phyloP scores from a whole-genome alignment of 2,113 vertebrate genomes.

The Nothobranchius furzeri region DNA sequence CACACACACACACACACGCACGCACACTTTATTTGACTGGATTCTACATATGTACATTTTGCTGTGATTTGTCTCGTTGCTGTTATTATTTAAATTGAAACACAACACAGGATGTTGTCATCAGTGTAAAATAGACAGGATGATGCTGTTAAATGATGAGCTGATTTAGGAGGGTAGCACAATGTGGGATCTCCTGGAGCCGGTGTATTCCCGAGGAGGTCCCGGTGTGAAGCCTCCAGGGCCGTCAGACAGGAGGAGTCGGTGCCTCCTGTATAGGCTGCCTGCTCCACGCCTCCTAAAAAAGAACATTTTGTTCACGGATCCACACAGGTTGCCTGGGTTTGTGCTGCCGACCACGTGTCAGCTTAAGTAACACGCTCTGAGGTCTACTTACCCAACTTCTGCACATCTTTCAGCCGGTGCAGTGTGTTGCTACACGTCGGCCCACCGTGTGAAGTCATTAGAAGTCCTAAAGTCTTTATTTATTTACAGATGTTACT shows the following conservation, averaged over 20 bases:
- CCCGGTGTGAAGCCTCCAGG: too few species aligned
- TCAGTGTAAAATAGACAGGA: too few species aligned
- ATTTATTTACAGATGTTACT: neutral
- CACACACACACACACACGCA: too few species aligned
- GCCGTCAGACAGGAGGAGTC: constrained; percentile 36
- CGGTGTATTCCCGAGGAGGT: too few species aligned
- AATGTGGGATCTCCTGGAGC: too few species aligned
- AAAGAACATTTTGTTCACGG: constrained; percentile 78
- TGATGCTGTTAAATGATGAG: too few species aligned
- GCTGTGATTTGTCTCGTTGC: too few species aligned
- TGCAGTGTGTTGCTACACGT: constrained; percentile 11
- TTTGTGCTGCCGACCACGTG: constrained; percentile 67
- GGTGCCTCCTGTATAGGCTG: constrained; percentile 39
- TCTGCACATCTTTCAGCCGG: constrained; percentile 40
- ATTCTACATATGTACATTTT: too few species aligned
- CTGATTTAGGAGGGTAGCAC: too few species aligned
- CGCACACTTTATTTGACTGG: too few species aligned
- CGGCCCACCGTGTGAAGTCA: neutral
- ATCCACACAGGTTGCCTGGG: constrained; percentile 62
- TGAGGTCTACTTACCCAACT: constrained; percentile 52
- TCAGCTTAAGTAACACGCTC: constrained; percentile 66
- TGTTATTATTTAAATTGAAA: too few species aligned
- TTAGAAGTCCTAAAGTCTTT: neutral
- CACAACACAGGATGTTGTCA: too few species aligned
- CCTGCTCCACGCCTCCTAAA: constrained; percentile 66